Percentiles rank a stretch among this genome's conserved stretches.
Conservation (phyloP, 1,140 invertebrate genomes). For the Cheumatopsyche charites region DNA sequence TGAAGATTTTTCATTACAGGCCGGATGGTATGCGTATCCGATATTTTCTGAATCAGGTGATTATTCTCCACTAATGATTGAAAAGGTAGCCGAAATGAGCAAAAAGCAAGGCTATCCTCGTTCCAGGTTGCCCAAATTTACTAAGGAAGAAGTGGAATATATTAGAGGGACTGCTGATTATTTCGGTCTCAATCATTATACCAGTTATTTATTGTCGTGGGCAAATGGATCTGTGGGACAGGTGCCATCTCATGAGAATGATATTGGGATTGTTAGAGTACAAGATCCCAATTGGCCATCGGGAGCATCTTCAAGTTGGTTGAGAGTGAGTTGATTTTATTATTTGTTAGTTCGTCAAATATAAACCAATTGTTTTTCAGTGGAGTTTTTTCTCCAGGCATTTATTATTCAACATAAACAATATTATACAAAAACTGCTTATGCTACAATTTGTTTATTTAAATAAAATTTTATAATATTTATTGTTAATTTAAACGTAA, state of each 20-base stretch:
- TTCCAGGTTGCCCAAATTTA: constrained; percentile 70
- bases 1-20: constrained; percentile 56
- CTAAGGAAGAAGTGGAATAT: constrained; percentile 64
- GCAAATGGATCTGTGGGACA: constrained; percentile 54
- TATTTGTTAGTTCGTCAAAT: not conserved
- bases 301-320: constrained; percentile 58
- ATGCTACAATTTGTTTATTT: too few relatives aligned
- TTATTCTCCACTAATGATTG: constrained; percentile 70
- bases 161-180: constrained; percentile 64
- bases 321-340: constrained; percentile 53
- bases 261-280: constrained; percentile 57
- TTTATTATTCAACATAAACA: not conserved
- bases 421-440: not conserved
- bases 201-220: constrained; percentile 59
- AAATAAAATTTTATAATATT: too few relatives aligned
- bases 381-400: too few relatives aligned
- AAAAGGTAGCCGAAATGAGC: constrained; percentile 66
- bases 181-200: constrained; percentile 69
- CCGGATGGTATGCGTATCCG: constrained; percentile 72
- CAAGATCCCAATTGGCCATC: constrained; percentile 60
- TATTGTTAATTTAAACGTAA: too few relatives aligned
- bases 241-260: constrained; percentile 59
- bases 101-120: constrained; percentile 64
- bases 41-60: constrained; percentile 69
- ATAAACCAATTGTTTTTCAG: not conserved